Evolutionary conservation across 2,113 vertebrate species (phyloP).

Genomic region (Nyctereutes procyonoides): DNA sequence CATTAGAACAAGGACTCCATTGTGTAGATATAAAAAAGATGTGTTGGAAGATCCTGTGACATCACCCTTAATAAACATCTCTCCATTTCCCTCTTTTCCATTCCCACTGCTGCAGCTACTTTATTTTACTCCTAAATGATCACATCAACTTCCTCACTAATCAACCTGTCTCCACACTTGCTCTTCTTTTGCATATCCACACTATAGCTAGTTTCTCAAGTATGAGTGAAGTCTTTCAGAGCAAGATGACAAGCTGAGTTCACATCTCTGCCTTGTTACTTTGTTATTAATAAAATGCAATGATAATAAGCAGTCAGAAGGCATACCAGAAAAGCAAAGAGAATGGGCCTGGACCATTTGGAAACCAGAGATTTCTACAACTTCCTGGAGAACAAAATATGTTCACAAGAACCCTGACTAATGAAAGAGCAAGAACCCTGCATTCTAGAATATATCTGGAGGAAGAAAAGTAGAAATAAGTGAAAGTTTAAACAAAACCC

Average conservation of each 20-base stretch:
- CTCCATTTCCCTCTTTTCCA: neutral
- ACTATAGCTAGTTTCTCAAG: neutral
- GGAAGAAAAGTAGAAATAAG: neutral
- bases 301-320: neutral
- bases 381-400: neutral
- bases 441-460: neutral
- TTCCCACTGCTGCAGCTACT: neutral
- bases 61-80: neutral
- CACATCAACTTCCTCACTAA: neutral
- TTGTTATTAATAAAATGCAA: neutral
- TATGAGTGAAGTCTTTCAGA: neutral
- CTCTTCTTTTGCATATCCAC: neutral
- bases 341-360: fast-evolving
- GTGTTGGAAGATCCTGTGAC: fast-evolving
- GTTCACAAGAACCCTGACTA: neutral
- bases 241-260: neutral
- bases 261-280: neutral
- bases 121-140: neutral
- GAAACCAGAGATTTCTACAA: neutral
- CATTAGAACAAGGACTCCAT: neutral
- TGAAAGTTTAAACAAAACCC: neutral
- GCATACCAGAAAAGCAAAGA: neutral
- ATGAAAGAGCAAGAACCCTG: neutral
- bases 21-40: neutral
- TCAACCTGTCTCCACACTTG: fast-evolving